A percentile compares a stretch with the other conserved stretches of the same genome.
These are phyloP conservation scores for Lamprotornis superbus DNA, from an alignment of 2,113 vertebrate species.

Conservation along the genomic window DNA sequence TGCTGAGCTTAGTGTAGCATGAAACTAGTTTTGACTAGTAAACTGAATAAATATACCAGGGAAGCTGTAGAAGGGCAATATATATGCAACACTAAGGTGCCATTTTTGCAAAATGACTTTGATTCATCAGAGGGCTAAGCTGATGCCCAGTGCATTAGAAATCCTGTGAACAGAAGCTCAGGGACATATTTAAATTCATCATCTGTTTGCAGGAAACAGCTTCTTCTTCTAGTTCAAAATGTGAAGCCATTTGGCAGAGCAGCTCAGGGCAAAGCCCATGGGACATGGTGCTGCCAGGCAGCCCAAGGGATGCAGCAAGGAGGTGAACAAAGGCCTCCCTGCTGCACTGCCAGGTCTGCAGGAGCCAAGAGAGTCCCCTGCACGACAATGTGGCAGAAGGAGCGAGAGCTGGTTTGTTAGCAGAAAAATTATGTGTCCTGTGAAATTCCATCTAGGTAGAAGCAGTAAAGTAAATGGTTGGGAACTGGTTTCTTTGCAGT, in stretches of 20 bases:
- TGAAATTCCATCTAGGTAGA: background rate
- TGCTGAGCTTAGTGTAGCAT: constrained; percentile 75
- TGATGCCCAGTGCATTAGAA: constrained; percentile 32
- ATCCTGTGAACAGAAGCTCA: constrained; percentile 22
- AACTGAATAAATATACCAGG: constrained; percentile 69
- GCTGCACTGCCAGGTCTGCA: background rate
- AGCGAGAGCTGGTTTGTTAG: background rate
- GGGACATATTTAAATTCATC: constrained; percentile 42
- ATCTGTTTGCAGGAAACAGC: background rate
- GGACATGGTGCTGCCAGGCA: background rate
- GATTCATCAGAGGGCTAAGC: constrained; percentile 59
- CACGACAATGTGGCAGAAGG: background rate
- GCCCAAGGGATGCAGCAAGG: background rate
- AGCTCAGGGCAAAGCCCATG: background rate
- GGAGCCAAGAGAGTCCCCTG: background rate
- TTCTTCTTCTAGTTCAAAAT: background rate
- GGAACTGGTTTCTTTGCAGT: background rate
- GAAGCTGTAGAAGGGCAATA: constrained; percentile 49
- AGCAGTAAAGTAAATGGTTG: background rate
- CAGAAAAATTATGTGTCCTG: background rate
- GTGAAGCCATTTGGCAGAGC: constrained; percentile 23
- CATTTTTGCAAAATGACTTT: constrained; percentile 56
- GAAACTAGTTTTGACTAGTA: constrained; percentile 74
- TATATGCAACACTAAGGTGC: constrained; percentile 66
- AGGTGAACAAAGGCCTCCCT: background rate